Conservation (phyloP, 2,888 invertebrate species). For the Tribolium freemani region DNA sequence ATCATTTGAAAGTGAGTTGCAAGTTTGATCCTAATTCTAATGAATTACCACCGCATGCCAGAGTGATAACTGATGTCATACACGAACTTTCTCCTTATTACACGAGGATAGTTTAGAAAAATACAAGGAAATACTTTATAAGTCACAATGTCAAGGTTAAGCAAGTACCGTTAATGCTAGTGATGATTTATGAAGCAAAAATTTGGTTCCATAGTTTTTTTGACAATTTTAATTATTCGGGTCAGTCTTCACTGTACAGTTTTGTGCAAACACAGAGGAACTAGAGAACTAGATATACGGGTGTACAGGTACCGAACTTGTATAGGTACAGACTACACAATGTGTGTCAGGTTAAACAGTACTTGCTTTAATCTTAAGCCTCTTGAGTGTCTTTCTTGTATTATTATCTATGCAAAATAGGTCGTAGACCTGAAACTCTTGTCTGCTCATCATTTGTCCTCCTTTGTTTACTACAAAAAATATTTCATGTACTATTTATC, state of each 20-base stretch:
- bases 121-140: not conserved
- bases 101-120: not conserved
- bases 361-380: slow-evolving; percentile 3
- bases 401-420: not conserved
- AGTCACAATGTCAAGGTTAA: slow-evolving; percentile 23
- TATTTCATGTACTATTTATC: not conserved
- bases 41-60: not conserved
- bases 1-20: slow-evolving; percentile 4
- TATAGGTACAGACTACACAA: not conserved
- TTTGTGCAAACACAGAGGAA: not conserved
- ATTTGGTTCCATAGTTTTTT: not conserved
- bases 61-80: not conserved
- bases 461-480: not conserved
- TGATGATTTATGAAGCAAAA: slow-evolving; percentile 1
- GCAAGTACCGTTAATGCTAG: slow-evolving; percentile 23
- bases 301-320: not conserved
- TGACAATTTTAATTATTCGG: not conserved
- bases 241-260: not conserved
- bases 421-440: not conserved
- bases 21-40: not conserved
- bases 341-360: slow-evolving; percentile 15
- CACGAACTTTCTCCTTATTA: slow-evolving; percentile 17
- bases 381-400: not conserved
- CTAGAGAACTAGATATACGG: not conserved
- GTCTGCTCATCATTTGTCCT: not conserved